phyloP scores from a whole-genome alignment of 37 sponge, comb jelly and placozoan genomes.

The Spongilla lacustris region DNA sequence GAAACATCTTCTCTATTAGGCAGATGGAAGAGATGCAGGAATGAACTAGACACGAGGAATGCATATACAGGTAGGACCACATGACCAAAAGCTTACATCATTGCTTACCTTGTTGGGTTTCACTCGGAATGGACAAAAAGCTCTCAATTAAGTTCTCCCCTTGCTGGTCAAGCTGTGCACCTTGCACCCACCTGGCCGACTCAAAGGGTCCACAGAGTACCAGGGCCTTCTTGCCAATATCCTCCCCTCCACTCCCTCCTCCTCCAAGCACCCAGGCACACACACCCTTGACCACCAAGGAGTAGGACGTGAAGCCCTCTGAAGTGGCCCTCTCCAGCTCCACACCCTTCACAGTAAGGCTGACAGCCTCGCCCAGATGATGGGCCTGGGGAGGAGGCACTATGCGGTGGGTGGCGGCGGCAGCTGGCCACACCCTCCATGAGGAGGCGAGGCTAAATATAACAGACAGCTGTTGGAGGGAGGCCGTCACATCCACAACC shows the following conservation, averaged over 20 bases:
- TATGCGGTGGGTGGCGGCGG: neutral
- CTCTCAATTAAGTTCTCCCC: constrained; percentile 32
- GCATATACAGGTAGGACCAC: neutral
- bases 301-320: neutral
- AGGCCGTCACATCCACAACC: neutral
- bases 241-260: neutral
- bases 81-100: neutral
- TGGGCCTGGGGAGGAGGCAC: neutral
- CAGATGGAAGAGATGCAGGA: neutral
- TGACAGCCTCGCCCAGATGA: neutral
- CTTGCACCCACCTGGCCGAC: constrained; percentile 18
- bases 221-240: neutral
- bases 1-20: constrained; percentile 21
- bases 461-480: constrained; percentile 17
- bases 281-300: neutral
- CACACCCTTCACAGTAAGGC: constrained; percentile 8
- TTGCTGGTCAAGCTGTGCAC: neutral
- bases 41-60: neutral
- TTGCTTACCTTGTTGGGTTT: constrained; percentile 13
- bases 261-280: constrained; percentile 2
- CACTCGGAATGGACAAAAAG: constrained; percentile 18
- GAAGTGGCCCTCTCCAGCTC: neutral
- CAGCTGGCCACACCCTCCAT: neutral
- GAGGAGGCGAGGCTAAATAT: constrained; percentile 16
- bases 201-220: constrained; percentile 31